Base-by-base conservation (phyloP, 2,888 invertebrate genomes). In the Calephelis perditalis region DNA sequence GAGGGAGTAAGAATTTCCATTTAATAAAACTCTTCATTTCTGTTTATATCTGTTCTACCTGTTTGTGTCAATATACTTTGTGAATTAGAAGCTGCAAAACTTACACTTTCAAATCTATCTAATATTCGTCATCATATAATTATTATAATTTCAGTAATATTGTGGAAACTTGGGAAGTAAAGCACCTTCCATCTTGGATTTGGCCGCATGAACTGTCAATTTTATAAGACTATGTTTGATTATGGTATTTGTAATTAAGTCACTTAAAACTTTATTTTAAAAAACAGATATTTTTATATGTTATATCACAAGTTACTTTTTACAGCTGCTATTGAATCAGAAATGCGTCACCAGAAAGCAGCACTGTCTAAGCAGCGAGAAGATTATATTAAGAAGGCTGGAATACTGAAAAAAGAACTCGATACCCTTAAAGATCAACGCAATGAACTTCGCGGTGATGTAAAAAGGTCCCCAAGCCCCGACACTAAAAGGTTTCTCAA, bases 261-360 rank as follows among this genome's bases (percentile, higher is more conserved):
- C 36, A 36, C 54, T 60, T 64, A 63, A 61, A 26, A 57, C 11
- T 40, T 45, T 60, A 3, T 49, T 46, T 44, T 56, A 47, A 35
- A 60, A 10, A n/a, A 43, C 12, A 40, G 1, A 43, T 26, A 26
- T 26, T 26, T 26, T 15, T 55, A 8, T 52, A 60, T 61, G 56
- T 61, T 57, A 56, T 47, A 12, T 65, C 10, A 63, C 36, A 64
- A 56, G 58, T 56, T 57, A 60, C 62, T 70, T 73, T 75, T 69
- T 71, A 63, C 84, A 87, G 89, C 89, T 43, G 96, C 95, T 60
- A 94, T 96, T 73, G 95, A 95, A 70, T 94, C 95, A 68, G 96
- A 96, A 88, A 93, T 95, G 79, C 94, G 95, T 71, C 95, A 95
- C 71, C 96, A 96, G 81, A 95, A 95, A 77, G 95, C 95, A 7